Base-by-base conservation (phyloP, 1,140 invertebrate genomes). In the Zaprionus capensis region DNA sequence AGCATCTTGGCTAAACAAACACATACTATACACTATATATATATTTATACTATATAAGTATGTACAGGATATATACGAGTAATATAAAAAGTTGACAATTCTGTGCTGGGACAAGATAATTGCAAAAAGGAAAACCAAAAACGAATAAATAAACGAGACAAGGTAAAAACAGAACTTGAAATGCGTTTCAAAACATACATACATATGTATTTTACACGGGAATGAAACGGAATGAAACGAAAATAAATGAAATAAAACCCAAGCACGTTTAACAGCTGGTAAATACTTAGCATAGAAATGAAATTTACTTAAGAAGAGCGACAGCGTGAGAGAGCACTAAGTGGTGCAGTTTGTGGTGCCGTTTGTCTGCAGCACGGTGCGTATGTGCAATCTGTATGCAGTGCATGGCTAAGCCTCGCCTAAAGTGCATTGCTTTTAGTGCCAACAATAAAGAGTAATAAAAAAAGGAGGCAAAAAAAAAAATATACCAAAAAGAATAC, bases 51-150 rank as follows among this genome's bases (percentile, higher is more conserved):
- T 71, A 59, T 71, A 68, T 71, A 75, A 69, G 81, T 57, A 81
- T 59, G 20, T 49, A 62, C 44, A 69, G 46, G 46, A 68, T 44
- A 62, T 53, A 36, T 63, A 63, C 44, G 51, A 58, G 59, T 62
- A 64, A 68, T 80, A 80, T 72, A 76, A 57, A 65, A 76, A 64
- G 63, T 74, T 77, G 49, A 74, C 76, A 85, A 82, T 84, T 81
- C 73, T 80, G 85, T 90, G 85, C 85, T 90, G 85, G 85, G 85
- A 90, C 79, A 82, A 87, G 77, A 86, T 86, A 87, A 87, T 86
- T 86, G 83, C 83, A 73, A 86, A 73, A 59, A 70, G 28, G 58
- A 69, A 76, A 71, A 71, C 24, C 11, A 15, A 56, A 53, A 31
- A 76, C 28, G 61, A 5, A 38, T 36, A 15, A 51, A 65, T 53